phyloP scores from a whole-genome alignment of 2,113 vertebrate species.

The Megaptera novaeangliae region DNA sequence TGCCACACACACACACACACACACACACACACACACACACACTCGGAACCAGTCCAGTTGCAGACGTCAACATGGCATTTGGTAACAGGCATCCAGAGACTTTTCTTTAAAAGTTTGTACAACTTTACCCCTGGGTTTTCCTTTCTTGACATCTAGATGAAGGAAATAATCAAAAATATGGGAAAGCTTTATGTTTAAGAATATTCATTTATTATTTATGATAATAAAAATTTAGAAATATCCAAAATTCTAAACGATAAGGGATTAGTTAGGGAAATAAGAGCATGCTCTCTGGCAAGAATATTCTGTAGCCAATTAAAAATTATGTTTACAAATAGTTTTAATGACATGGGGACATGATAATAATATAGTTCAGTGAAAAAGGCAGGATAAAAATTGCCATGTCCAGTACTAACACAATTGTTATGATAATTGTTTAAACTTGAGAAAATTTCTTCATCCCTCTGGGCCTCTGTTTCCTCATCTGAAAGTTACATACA shows the following conservation, averaged over 20 bases:
- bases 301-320: neutral
- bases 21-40: rapidly evolving
- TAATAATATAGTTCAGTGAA: neutral
- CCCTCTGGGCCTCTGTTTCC: neutral
- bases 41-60: rapidly evolving
- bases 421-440: neutral
- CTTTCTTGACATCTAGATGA: neutral
- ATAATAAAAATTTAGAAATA: neutral
- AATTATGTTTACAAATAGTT: neutral
- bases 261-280: neutral
- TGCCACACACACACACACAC: rapidly evolving
- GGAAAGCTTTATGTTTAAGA: conserved; percentile 3
- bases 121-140: neutral
- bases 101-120: neutral
- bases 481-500: neutral
- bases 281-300: neutral
- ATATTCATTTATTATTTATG: neutral
- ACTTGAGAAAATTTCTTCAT: neutral
- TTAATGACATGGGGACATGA: neutral
- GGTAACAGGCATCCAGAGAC: neutral
- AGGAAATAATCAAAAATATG: conserved; percentile 3
- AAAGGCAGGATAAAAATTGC: neutral
- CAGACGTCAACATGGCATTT: rapidly evolving
- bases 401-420: neutral
- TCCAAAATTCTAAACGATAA: neutral